Conservation (phyloP, 1,140 invertebrate species). For the Cephus cinctus region DNA sequence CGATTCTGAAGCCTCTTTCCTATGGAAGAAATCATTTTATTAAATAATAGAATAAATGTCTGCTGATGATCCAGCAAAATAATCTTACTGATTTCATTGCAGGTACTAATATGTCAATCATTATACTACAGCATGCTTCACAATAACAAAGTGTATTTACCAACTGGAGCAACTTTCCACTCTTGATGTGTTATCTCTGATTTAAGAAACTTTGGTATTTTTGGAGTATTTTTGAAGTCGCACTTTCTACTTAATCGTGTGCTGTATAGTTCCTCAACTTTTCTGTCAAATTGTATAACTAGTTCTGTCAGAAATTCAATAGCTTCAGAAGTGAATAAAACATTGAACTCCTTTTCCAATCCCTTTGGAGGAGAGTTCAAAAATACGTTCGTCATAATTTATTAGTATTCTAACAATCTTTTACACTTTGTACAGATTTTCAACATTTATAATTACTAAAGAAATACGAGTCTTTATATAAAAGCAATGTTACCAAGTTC, state of each 20-base stretch:
- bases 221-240: constrained; percentile 27
- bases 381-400: too few species aligned
- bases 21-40: constrained; percentile 15
- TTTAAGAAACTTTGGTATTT: constrained; percentile 41
- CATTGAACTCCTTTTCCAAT: constrained; percentile 53
- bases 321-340: constrained; percentile 47
- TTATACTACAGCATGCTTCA: constrained; percentile 1
- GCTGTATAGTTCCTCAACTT: constrained; percentile 51
- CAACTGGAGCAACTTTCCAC: constrained; percentile 60
- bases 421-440: too few species aligned
- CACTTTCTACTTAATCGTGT: constrained; percentile 41
- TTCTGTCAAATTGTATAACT: constrained; percentile 48
- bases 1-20: constrained; percentile 41
- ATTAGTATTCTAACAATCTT: too few species aligned
- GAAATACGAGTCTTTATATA: too few species aligned
- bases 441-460: too few species aligned
- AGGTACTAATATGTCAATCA: not conserved
- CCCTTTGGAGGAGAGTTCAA: constrained; percentile 43
- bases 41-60: not conserved
- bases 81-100: too few species aligned
- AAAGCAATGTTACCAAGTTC: too few species aligned
- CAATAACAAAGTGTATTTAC: constrained; percentile 33
- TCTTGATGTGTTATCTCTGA: constrained; percentile 42
- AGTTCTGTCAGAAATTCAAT: constrained; percentile 52
- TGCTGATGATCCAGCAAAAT: too few species aligned